Percentiles rank a stretch among this genome's conserved stretches.
These are phyloP conservation scores for Clarias platycephalus DNA, from an alignment of 2,797 vertebrate species.

Conservation along the genomic window DNA sequence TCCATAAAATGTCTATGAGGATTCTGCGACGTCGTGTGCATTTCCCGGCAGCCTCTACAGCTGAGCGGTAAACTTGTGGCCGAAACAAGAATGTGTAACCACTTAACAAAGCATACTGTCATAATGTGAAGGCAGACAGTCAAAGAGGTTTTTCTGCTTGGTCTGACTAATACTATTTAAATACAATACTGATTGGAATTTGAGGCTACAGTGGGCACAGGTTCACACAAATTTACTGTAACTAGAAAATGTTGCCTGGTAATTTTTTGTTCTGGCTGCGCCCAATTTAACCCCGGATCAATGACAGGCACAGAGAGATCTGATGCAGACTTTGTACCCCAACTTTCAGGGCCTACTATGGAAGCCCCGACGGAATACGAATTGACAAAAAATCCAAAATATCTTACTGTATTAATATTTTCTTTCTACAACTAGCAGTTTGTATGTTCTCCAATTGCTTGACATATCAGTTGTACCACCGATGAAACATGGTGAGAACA, in stretches of 20 bases:
- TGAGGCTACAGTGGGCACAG: not conserved
- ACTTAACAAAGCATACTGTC: not conserved
- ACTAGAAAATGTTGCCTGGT: not conserved
- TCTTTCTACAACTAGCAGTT: too few relatives aligned
- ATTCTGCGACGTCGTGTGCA: not conserved
- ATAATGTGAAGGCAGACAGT: not conserved
- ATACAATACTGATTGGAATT: not conserved
- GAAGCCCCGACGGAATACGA: too few relatives aligned
- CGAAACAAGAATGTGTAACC: constrained; percentile 25
- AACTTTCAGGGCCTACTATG: too few relatives aligned
- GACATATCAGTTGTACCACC: too few relatives aligned
- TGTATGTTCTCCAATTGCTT: too few relatives aligned
- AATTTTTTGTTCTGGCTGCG: not conserved
- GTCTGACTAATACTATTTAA: not conserved
- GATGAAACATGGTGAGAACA: too few relatives aligned
- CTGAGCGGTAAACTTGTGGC: constrained; percentile 32
- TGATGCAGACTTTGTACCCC: not conserved
- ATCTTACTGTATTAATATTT: too few relatives aligned
- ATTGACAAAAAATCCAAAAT: too few relatives aligned
- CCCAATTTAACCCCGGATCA: not conserved
- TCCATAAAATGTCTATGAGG: constrained; percentile 15
- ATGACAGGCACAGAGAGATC: not conserved
- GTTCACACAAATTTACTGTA: not conserved
- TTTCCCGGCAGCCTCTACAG: constrained; percentile 24
- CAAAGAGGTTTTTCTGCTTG: not conserved